phyloP scores from a whole-genome alignment of 1,140 invertebrate genomes.

The Teleogryllus occipitalis region DNA sequence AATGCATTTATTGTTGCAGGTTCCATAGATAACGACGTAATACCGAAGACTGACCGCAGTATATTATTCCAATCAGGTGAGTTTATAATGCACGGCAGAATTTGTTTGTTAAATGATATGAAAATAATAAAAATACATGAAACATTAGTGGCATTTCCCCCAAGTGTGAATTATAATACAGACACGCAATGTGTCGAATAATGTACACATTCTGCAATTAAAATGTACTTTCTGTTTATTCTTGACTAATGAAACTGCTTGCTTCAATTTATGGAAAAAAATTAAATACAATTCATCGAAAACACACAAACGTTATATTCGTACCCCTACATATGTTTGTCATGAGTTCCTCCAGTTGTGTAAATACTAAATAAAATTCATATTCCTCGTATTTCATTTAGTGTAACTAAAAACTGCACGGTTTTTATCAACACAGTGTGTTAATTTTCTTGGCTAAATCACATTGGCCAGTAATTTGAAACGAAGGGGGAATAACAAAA shows the following conservation, averaged over 20 bases:
- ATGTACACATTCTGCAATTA: constrained; percentile 5
- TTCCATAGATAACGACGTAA: too few species aligned
- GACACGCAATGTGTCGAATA: background rate
- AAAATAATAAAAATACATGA: constrained; percentile 6
- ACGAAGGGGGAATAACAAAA: too few species aligned
- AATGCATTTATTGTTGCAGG: too few species aligned
- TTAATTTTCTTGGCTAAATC: too few species aligned
- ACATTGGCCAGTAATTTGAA: too few species aligned
- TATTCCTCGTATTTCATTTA: too few species aligned
- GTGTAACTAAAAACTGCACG: too few species aligned
- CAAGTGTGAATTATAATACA: background rate
- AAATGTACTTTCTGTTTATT: background rate
- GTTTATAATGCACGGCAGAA: background rate
- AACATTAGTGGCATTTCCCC: background rate
- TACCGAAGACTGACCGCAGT: background rate
- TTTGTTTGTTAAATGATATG: background rate
- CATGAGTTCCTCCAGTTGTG: background rate
- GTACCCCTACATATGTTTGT: background rate
- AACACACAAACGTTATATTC: background rate
- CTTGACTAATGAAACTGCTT: background rate
- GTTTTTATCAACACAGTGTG: too few species aligned
- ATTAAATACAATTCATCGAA: background rate
- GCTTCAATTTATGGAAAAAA: background rate
- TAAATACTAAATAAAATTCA: background rate
- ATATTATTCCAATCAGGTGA: background rate